Evolutionary conservation across 1,140 invertebrate genomes (phyloP), one percentile per base, ranked within the genome.

Genomic region (Drosophila auraria): DNA sequence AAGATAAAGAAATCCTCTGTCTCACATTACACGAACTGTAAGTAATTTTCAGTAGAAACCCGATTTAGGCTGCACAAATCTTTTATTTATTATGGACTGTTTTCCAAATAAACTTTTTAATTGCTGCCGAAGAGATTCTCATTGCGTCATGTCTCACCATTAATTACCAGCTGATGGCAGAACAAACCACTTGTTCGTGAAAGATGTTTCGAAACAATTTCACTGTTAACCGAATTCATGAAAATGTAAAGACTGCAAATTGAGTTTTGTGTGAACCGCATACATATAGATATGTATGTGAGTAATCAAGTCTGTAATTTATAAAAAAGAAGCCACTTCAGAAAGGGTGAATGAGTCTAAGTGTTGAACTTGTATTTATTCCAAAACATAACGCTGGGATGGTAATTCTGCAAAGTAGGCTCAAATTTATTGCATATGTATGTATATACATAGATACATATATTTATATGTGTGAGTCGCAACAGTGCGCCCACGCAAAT

Each of bases 101-200:
- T 36, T 54, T 36, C 53, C 12, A 36, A 54, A 20, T 15, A 36
- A 54, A 36, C 11, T 20, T 15, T 54, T 56, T 9, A 33, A 63
- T 45, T 44, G 9, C 23, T 14, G 15, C 5, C 12, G 8, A 11
- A 5, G 27, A 50, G 17, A 69, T 45, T 44, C 36, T 15, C 8
- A 20, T 11, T 44, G 27, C 38, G 42, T n/a, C 20, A 36, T 44
- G 20, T 62, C 30, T 69, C 68, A 56, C 27, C 30, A 54, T 36
- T 40, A 30, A 54, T 54, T 33, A 54, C 27, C 65, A 47, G 17
- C 30, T 36, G 17, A 57, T 25, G 44, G 40, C 56, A 30, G 64
- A 70, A 69, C 49, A 65, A 70, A 47, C 62, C 62, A 68, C 68
- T 71, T 71, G 63, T 71, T 68, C 47, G 23, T 11, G 38, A 40